Evolutionary conservation across 2,797 vertebrate genomes (phyloP), one percentile per base, ranked within the genome.

Genomic region (Chloroceryle amazona): DNA sequence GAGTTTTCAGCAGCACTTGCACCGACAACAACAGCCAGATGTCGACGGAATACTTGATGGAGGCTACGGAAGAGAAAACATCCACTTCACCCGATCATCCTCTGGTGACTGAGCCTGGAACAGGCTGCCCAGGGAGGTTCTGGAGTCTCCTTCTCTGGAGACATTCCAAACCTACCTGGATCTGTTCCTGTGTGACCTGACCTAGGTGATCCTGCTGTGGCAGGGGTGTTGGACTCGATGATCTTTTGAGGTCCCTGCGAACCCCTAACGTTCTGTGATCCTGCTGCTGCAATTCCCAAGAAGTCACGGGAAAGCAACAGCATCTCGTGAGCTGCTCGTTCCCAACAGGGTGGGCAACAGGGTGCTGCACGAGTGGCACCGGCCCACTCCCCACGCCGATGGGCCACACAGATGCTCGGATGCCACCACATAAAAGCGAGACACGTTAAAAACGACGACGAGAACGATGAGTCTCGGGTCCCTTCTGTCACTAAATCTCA

Each of bases 391-490:
- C 28, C 75, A 19, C 2, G 3, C 49, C 79, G 2, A 26, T 1
- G n/a, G 11, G 3, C 63, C 80, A 22, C 23, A 19, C 0, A 39
- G 22, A 47, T 12, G 22, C 71, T 66, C 9, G 1, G 71, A 10
- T 1, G 9, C 14, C 51, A 26, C 23, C 81, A 60, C 6, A 0
- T 6, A 21, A 3, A 54, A 67, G 13, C 1, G 1, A n/a, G 47
- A 33, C 28, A 13, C 4, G 5, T 55, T 29, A 31, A 70, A 71
- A 74, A 39, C 3, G 4, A 81, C 49, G 39, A 28, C 1, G 5
- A 6, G 8, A 66, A 22, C 0, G 3, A 61, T 9, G 58, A 68
- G 37, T 5, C 33, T 15, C 0, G 0, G 33, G 81, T 62, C 62
- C 5, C 0, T 20, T 54, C 58, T 47, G n/a, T 52, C 57, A 9